Evolutionary conservation across 1,140 invertebrate species (phyloP).

Genomic region (Acromyrmex heyeri): DNA sequence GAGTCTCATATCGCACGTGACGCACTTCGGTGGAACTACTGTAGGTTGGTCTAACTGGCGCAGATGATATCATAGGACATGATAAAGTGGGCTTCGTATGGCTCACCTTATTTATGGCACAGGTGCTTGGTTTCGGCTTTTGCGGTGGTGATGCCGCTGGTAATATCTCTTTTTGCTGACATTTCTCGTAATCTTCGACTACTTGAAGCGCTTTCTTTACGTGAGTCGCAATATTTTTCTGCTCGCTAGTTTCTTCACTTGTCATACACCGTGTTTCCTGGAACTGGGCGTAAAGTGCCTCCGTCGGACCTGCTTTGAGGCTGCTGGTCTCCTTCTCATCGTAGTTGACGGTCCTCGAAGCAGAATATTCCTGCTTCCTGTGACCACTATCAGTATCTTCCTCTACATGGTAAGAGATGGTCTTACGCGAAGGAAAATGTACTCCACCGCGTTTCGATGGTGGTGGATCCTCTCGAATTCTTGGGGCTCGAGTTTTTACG

Average conservation of each 20-base stretch:
- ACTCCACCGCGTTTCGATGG: conserved; percentile 50
- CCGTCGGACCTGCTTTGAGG: conserved; percentile 43
- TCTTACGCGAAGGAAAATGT: conserved; percentile 71
- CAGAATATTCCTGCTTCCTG: conserved; percentile 70
- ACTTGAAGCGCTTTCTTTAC: conserved; percentile 74
- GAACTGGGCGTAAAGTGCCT: conserved; percentile 77
- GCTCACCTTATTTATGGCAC: conserved; percentile 78
- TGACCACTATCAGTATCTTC: conserved; percentile 81
- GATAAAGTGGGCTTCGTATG: conserved; percentile 70
- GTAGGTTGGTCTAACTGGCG: conserved; percentile 77
- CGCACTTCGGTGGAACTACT: conserved; percentile 78
- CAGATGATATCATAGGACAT: conserved; percentile 76
- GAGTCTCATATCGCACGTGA: conserved; percentile 79
- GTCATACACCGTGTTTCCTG: conserved; percentile 77
- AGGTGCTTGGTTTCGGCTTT: conserved; percentile 62
- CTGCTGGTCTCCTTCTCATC: conserved; percentile 77
- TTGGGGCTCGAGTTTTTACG: conserved; percentile 78
- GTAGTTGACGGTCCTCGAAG: conserved; percentile 60
- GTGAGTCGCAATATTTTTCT: conserved; percentile 63
- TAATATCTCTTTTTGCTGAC: conserved; percentile 65
- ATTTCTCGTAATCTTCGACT: conserved; percentile 76
- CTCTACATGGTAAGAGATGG: conserved; percentile 77
- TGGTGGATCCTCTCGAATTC: conserved; percentile 74
- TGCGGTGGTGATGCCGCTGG: conserved; percentile 23
- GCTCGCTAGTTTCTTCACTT: conserved; percentile 75